A percentile compares a stretch with the other conserved stretches of the same genome.
Evolutionary conservation across 1,140 invertebrate genomes (phyloP).

Genomic region (Melitaea cinxia): DNA sequence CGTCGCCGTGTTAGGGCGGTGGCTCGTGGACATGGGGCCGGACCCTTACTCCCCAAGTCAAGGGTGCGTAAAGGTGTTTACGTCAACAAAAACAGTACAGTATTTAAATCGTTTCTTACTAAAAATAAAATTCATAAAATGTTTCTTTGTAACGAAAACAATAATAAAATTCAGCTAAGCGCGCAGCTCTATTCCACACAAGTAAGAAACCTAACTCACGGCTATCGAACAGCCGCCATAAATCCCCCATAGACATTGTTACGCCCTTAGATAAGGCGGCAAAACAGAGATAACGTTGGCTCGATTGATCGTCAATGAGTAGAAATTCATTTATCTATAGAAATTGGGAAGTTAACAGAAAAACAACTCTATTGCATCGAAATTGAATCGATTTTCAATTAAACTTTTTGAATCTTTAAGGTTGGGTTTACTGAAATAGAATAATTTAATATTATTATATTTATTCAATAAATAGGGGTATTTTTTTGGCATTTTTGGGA

Average conservation of each 20-base stretch:
- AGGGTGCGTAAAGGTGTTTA: too few relatives aligned
- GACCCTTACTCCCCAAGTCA: too few relatives aligned
- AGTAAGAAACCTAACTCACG: slow-evolving; percentile 37
- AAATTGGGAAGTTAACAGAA: slow-evolving; percentile 12
- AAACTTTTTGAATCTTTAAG: neutral
- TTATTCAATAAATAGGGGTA: too few relatives aligned
- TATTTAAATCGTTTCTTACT: too few relatives aligned
- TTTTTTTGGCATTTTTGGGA: too few relatives aligned
- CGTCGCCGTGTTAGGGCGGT: too few relatives aligned
- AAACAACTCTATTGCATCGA: slow-evolving; percentile 22
- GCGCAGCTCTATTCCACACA: slow-evolving; percentile 28
- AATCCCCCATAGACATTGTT: slow-evolving; percentile 50
- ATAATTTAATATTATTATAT: too few relatives aligned
- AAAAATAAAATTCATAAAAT: slow-evolving; percentile 5
- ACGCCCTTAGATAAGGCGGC: slow-evolving; percentile 52
- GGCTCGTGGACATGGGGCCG: too few relatives aligned
- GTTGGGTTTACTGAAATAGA: neutral
- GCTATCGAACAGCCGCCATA: slow-evolving; percentile 43
- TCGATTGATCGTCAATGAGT: slow-evolving; percentile 55
- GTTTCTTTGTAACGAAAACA: slow-evolving; percentile 22
- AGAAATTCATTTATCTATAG: slow-evolving; percentile 52
- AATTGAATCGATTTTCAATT: slow-evolving; percentile 1
- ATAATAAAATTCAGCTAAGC: slow-evolving; percentile 32
- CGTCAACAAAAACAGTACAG: too few relatives aligned
- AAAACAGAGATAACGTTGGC: slow-evolving; percentile 53